Evolutionary conservation across 2,888 invertebrate species (phyloP).

Genomic region (Amphipoea lucens): DNA sequence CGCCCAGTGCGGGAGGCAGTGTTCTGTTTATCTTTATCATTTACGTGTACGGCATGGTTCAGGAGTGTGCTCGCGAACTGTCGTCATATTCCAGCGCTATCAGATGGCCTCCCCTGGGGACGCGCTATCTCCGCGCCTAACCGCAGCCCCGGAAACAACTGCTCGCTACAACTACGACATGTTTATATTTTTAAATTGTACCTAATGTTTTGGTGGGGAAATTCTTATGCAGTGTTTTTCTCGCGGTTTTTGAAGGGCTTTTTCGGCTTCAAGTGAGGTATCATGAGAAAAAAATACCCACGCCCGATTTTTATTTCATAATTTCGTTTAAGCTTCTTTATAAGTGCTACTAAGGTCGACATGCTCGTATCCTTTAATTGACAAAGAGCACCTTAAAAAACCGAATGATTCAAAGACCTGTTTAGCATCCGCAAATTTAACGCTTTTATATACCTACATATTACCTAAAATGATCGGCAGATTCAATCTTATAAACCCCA

Average conservation of each 20-base stretch:
- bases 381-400: slow-evolving; percentile 23
- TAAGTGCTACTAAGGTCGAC: not conserved
- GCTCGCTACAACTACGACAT: slow-evolving; percentile 66
- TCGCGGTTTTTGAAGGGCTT: not conserved
- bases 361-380: slow-evolving; percentile 8
- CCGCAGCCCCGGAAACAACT: slow-evolving; percentile 63
- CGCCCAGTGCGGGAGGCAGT: slow-evolving; percentile 44
- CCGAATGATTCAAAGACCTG: slow-evolving; percentile 47
- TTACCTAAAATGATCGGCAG: slow-evolving; percentile 59
- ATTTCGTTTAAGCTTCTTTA: slow-evolving; percentile 14
- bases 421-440: slow-evolving; percentile 55
- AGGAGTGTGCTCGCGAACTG: slow-evolving; percentile 81
- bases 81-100: slow-evolving; percentile 86
- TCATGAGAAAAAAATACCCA: not conserved
- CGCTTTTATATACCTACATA: slow-evolving; percentile 51
- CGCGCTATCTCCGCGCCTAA: slow-evolving; percentile 73
- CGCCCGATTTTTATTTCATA: not conserved
- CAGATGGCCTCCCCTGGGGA: slow-evolving; percentile 79
- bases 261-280: not conserved
- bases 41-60: slow-evolving; percentile 65
- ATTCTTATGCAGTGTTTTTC: slow-evolving; percentile 19
- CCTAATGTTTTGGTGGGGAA: slow-evolving; percentile 37
- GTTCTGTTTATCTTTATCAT: slow-evolving; percentile 71
- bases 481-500: slow-evolving; percentile 63
- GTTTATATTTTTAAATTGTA: slow-evolving; percentile 66